phyloP scores from a whole-genome alignment of 2,888 invertebrate genomes.

The Charanyca ferruginea region DNA sequence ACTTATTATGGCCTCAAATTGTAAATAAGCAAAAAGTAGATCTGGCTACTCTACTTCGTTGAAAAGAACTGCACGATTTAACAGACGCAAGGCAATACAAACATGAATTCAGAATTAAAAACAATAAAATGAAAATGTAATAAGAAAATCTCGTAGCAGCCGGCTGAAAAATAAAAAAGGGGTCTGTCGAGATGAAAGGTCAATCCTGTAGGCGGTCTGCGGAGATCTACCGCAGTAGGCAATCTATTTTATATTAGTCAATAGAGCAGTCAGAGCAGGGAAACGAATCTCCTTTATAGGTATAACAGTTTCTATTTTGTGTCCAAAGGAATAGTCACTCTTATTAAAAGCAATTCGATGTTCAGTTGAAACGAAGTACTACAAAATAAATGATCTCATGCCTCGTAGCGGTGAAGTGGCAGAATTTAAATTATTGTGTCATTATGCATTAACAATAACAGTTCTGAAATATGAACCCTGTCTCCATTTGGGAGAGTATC shows the following conservation, averaged over 20 bases:
- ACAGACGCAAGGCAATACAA: not conserved
- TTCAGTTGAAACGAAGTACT: conserved; percentile 32
- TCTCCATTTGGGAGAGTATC: conserved; percentile 47
- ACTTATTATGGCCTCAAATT: conserved; percentile 20
- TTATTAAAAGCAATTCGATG: conserved; percentile 54
- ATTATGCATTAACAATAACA: conserved; percentile 55
- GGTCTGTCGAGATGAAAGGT: conserved; percentile 48
- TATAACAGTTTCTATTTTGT: conserved; percentile 39
- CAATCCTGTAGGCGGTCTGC: conserved; percentile 43
- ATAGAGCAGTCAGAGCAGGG: conserved; percentile 21
- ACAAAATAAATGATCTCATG: conserved; percentile 50
- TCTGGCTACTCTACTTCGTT: not conserved
- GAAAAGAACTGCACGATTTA: conserved; percentile 15
- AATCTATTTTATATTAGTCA: conserved; percentile 53
- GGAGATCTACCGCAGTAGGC: conserved; percentile 44
- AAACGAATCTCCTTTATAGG: conserved; percentile 50
- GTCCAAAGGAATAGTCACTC: conserved; percentile 31
- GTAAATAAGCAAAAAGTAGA: conserved; percentile 11
- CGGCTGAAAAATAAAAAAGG: conserved; percentile 42
- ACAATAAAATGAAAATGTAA: conserved; percentile 31
- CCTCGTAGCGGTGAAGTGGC: conserved; percentile 31
- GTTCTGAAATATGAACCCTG: conserved; percentile 53
- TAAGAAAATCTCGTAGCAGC: conserved; percentile 18
- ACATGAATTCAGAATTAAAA: conserved; percentile 28
- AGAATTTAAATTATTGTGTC: conserved; percentile 57